Evolutionary conservation across 2,113 vertebrate genomes (phyloP), one percentile per base, ranked within the genome.

Genomic region (Prochilodus magdalenae): DNA sequence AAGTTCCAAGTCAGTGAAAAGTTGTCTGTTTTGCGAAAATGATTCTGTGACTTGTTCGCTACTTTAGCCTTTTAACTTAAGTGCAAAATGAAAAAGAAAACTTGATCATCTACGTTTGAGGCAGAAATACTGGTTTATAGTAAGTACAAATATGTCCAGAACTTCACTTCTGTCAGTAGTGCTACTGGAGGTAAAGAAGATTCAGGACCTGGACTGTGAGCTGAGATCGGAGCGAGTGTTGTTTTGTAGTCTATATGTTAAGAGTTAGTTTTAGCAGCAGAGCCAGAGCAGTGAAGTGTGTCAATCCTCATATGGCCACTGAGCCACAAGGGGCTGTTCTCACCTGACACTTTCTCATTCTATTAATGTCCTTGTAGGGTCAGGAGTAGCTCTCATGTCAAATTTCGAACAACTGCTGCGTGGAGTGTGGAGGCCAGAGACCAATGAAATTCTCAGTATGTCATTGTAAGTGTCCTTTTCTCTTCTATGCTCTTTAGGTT

Each of bases 341-440:
- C 75, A 86, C 76, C 84, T 86, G 15, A 84, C 53, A n/a, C 87
- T 85, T 78, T 84, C 70, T 53, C 40, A 78, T 73, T 89, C 87
- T 91, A 85, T 92, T 91, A 89, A 89, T 89, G 84, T 89, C 83
- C 59, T 60, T 26, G 0, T 90, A 99, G 98, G 98, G 36, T 97
- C 98, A 83, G 97, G 98, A 4, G 96, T 99, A 3, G 95, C 97
- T 85, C 89, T 99, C 77, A 94, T 99, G 89, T 96, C 97, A n/a
- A 98, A 97, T 88, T 92, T 99, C 36, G 98, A 99, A 89, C 98
- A 99, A 91, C 94, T 99, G 86, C 88, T 99, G 83, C 96, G 98
- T 27, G 98, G 98, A 0, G 91, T 99, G 88, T 99, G 98, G 98
- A 97, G 94, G 85, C 98, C 98, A 1, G 98, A 99, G 85, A 95